Conservation (phyloP, 2,113 vertebrate genomes). For the Cyanocitta stelleri region DNA sequence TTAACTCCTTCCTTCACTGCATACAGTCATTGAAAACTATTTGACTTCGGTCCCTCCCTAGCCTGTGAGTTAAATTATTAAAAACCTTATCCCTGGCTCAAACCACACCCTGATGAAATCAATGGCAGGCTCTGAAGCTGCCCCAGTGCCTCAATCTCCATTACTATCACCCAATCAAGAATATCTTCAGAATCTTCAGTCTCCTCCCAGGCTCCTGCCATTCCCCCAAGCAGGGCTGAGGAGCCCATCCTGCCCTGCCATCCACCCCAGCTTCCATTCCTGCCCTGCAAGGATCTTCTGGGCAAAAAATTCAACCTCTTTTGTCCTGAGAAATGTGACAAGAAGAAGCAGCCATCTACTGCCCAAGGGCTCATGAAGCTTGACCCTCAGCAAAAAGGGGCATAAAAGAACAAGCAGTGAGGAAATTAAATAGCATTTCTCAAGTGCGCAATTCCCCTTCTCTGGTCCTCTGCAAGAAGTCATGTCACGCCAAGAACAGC, state of each 20-base stretch:
- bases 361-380: neutral
- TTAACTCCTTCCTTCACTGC: slow-evolving; percentile 28
- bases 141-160: neutral
- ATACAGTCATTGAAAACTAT: neutral
- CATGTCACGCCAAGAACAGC: neutral
- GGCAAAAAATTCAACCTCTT: neutral
- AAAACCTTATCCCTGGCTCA: neutral
- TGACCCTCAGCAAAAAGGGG: neutral
- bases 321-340: neutral
- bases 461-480: neutral
- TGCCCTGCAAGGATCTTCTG: neutral
- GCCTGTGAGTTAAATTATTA: neutral
- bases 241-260: neutral
- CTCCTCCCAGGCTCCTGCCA: neutral
- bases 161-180: neutral
- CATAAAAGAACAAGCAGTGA: neutral
- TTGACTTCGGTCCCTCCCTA: neutral
- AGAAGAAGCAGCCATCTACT: neutral
- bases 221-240: neutral
- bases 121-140: neutral
- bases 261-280: neutral
- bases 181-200: neutral
- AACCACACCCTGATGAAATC: slow-evolving; percentile 16
- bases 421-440: slow-evolving; percentile 23
- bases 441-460: neutral